These are phyloP conservation scores for Mesitornis unicolor DNA, from an alignment of 2,113 vertebrate species.

Conservation along the genomic window DNA sequence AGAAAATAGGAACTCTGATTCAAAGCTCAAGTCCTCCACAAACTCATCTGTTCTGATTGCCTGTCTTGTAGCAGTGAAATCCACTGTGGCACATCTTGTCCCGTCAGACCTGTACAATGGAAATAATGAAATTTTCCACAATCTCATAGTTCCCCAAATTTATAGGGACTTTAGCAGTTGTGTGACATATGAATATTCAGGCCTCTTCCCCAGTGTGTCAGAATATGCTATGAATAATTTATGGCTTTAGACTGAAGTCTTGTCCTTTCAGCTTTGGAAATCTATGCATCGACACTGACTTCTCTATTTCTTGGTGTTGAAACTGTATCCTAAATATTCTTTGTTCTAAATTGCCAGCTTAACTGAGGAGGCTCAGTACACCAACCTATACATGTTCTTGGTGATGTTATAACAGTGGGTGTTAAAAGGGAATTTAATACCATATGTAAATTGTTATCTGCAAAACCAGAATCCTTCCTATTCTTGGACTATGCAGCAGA, in stretches of 20 bases:
- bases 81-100: background rate
- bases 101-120: background rate
- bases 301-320: constrained; percentile 37
- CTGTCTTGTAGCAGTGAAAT: constrained; percentile 20
- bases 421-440: background rate
- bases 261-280: constrained; percentile 67
- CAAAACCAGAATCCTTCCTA: background rate
- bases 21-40: background rate
- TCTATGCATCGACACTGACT: constrained; percentile 33
- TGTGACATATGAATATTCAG: constrained; percentile 70
- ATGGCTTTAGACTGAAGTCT: constrained; percentile 61
- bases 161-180: constrained; percentile 49
- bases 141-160: constrained; percentile 35
- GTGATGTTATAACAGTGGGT: background rate
- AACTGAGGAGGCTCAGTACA: background rate
- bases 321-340: constrained; percentile 35
- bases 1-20: background rate
- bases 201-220: constrained; percentile 50
- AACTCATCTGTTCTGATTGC: background rate
- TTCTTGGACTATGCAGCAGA: background rate
- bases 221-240: constrained; percentile 71
- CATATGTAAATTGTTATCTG: background rate
- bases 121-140: constrained; percentile 48
- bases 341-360: constrained; percentile 5
- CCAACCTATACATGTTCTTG: background rate